Evolutionary conservation across 1,140 invertebrate genomes (phyloP).

Genomic region (Achroia grisella): DNA sequence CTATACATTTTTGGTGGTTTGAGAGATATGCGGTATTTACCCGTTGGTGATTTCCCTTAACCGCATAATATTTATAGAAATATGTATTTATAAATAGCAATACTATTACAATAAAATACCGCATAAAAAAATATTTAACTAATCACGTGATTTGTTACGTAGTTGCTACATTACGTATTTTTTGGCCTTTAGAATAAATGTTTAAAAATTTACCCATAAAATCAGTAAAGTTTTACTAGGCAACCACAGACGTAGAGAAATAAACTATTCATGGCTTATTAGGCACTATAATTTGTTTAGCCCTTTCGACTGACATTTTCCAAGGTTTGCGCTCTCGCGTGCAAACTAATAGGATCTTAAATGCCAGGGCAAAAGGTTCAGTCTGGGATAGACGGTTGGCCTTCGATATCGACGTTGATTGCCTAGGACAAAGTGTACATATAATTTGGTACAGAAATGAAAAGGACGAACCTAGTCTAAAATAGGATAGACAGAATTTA

Average conservation of each 20-base stretch:
- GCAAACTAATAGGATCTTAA: background rate
- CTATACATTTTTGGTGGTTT: too few relatives aligned
- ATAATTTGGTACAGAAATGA: constrained; percentile 2
- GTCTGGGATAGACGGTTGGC: too few relatives aligned
- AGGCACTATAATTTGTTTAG: constrained; percentile 18
- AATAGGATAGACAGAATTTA: background rate
- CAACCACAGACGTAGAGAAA: background rate
- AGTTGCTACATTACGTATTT: too few relatives aligned
- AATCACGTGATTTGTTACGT: too few relatives aligned
- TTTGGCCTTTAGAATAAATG: too few relatives aligned
- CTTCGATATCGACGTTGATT: background rate
- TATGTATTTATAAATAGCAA: too few relatives aligned
- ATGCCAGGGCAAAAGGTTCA: background rate
- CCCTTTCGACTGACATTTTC: constrained; percentile 3
- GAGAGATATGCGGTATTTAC: too few relatives aligned
- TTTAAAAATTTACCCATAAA: too few relatives aligned
- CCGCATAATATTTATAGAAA: too few relatives aligned
- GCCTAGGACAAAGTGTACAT: background rate
- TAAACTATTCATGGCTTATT: constrained; percentile 26
- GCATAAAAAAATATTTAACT: too few relatives aligned
- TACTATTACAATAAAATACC: too few relatives aligned
- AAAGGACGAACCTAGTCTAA: background rate
- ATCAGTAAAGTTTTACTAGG: background rate
- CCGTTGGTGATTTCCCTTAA: too few relatives aligned
- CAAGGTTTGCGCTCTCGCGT: background rate